phyloP scores from a whole-genome alignment of 2,113 vertebrate species.

The Ochotona curzoniae region DNA sequence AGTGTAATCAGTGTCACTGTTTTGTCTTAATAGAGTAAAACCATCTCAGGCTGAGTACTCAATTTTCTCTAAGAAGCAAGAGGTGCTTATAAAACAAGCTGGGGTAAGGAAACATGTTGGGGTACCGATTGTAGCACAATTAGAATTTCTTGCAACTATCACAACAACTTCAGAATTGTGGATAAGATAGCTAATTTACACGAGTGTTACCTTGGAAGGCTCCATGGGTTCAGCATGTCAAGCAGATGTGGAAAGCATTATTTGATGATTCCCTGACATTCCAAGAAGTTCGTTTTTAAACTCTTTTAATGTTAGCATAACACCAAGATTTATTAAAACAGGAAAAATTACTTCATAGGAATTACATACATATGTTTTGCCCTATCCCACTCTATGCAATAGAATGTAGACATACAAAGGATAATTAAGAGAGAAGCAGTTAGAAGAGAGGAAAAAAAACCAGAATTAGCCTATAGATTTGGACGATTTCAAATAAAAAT shows the following conservation, averaged over 20 bases:
- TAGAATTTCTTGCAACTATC: constrained; percentile 79
- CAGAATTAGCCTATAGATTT: constrained; percentile 35
- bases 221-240: constrained; percentile 48
- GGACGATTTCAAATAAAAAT: no score
- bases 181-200: constrained; percentile 75
- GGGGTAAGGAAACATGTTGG: background rate
- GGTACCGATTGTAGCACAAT: constrained; percentile 71
- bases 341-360: no score
- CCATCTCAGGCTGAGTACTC: constrained; percentile 83
- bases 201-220: constrained; percentile 65
- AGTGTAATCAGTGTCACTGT: constrained; percentile 82
- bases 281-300: constrained; percentile 12
- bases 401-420: no score
- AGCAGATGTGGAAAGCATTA: constrained; percentile 46
- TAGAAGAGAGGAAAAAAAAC: constrained; percentile 45
- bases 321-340: background rate
- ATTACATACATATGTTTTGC: no score
- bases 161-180: constrained; percentile 76
- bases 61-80: constrained; percentile 78
- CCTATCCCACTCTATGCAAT: no score
- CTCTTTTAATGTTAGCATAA: background rate
- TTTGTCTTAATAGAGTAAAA: constrained; percentile 85
- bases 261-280: constrained; percentile 11
- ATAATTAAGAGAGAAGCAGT: no score
- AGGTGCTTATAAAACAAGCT: constrained; percentile 14